Evolutionary conservation across 2,113 vertebrate species (phyloP).

Genomic region (Etheostoma cragini): DNA sequence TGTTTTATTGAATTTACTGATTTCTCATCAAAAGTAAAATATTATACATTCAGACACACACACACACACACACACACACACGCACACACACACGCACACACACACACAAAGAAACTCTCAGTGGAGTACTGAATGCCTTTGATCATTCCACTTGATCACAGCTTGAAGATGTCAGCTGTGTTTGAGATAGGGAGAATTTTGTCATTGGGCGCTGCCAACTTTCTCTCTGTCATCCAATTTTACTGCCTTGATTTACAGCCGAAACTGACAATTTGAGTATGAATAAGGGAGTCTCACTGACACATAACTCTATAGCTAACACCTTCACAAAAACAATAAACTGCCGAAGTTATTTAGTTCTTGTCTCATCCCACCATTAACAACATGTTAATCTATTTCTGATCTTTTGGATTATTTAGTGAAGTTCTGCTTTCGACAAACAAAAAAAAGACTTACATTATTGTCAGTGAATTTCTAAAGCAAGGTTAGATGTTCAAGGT

Average conservation of each 20-base stretch:
- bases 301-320: conserved; percentile 69
- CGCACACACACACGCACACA: conserved; percentile 22
- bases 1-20: background rate
- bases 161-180: conserved; percentile 78
- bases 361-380: conserved; percentile 58
- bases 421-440: conserved; percentile 13
- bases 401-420: conserved; percentile 39
- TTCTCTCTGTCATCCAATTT: conserved; percentile 68
- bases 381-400: conserved; percentile 29
- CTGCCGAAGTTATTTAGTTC: conserved; percentile 55
- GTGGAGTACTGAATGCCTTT: conserved; percentile 65
- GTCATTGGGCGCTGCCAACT: conserved; percentile 71
- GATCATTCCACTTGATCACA: conserved; percentile 77
- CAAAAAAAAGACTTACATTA: conserved; percentile 23
- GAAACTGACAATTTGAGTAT: conserved; percentile 64
- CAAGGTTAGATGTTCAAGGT: conserved; percentile 67
- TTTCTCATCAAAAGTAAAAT: background rate
- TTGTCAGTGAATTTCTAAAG: conserved; percentile 40
- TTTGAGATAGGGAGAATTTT: conserved; percentile 70
- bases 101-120: conserved; percentile 37
- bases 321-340: conserved; percentile 75
- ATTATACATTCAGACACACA: background rate
- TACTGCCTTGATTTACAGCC: conserved; percentile 65
- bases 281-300: conserved; percentile 64
- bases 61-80: conserved; percentile 15